Conservation (phyloP, 2,113 vertebrate genomes). For the western clawed frog (Xenopus tropicalis) region UCB_Xtro_10.0 CM004443.2:216469501-216470000, state of each 20-base stretch:
- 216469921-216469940: conserved; percentile 55
- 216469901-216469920: conserved; percentile 54
- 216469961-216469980: conserved; percentile 22
- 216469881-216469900: conserved; percentile 57
- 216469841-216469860: conserved; percentile 39
- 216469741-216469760: background rate
- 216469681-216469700: too few species aligned
- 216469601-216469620: background rate
- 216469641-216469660: background rate
- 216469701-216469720: too few species aligned
- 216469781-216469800: background rate
- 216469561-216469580: too few species aligned
- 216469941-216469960: conserved; percentile 48
- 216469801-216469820: conserved; percentile 4
- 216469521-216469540: too few species aligned
- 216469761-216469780: too few species aligned
- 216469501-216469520: too few species aligned
- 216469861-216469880: conserved; percentile 54
- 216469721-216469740: background rate
- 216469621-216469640: background rate
- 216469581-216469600: too few species aligned
- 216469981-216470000: conserved; percentile 2
- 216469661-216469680: too few species aligned
- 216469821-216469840: conserved; percentile 37
- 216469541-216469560: too few species aligned